Base-by-base conservation (phyloP, 1,140 invertebrate genomes). In the Bombus cullumanus region DNA sequence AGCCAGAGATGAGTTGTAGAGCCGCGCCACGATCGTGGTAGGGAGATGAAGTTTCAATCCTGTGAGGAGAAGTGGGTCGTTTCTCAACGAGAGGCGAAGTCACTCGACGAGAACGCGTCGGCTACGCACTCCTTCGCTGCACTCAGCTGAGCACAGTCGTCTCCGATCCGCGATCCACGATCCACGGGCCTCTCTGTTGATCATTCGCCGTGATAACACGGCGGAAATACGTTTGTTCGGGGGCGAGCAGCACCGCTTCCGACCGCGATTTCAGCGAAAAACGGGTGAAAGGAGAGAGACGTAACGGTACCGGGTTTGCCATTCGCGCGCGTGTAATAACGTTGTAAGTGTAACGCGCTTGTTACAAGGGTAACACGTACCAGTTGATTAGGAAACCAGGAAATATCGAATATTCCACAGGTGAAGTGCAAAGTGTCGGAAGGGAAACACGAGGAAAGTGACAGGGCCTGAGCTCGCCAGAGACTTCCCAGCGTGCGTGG, bases 21-120 rank as follows among this genome's bases (percentile, higher is more conserved):
- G 62, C 37, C 34, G 8, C 12, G 53, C 25, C 53, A 37, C 18
- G 3, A 3, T 77, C 81, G 83, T 92, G 88, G 92, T 91, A 92
- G 89, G 89, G 84, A 86, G 83, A 79, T 83, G 75, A 92, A 89
- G 91, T 93, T 93, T 92, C 88, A 85, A 88, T 89, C 80, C 71
- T 73, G 73, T 43, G 81, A 80, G 78, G 90, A 93, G 92, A 94
- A 95, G 94, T 94, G 94, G 94, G 94, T 94, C 94, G 94, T 92
- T 94, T 93, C 92, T 92, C 93, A 94, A 92, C 92, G 89, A 92
- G 89, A 92, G 86, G 89, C 88, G 85, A 91, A 92, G 92, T 94
- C 92, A 89, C 93, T 94, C 92, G 92, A 83, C 91, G 90, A 89
- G 92, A 94, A 93, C 92, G 87, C 87, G 86, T 72, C 73, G 86